Evolutionary conservation across 1,140 invertebrate species (phyloP), one percentile per base, ranked within the genome.

Genomic region (Helicoverpa armigera): DNA sequence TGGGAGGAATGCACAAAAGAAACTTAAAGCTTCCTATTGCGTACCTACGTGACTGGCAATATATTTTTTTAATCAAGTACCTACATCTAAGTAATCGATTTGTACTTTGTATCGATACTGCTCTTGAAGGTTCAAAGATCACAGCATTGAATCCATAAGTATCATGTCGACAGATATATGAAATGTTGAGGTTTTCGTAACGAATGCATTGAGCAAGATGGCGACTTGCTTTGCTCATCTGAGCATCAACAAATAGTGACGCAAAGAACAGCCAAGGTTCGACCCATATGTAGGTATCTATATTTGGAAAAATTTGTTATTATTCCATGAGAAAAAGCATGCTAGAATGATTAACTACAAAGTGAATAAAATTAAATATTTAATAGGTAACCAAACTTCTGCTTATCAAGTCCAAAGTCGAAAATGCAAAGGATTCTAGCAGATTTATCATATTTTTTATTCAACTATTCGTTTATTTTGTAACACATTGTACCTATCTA

Each of bases 181-280:
- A 69, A 70, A 79, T 9, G 18, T 70, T 35, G 10, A 70, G 10
- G 29, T 77, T 77, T 65, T 67, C 75, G 75, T 77, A 77, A 77
- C 60, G 10, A 4, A 70, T 50, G 76, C 63, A 31, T 79, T 79
- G 50, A 51, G 76, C 13, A 79, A 79, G 63, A 58, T 70, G 11
- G 48, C 14, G 35, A 14, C 69, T n/a, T 54, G 23, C 58, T 29
- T 53, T 65, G 61, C 75, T 77, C 75, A 70, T 14, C 31, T 60
- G 63, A 79, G 65, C 76, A 56, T 79, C 76, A 79, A 70, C 76
- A 79, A 78, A 79, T 16, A 70, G 35, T 79, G 76, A 69, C 35
- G 76, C 65, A 79, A 70, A 79, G 56, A 31, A 0, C 63, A 60
- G 29, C 43, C 75, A 77, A 77, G 75, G 75, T 77, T 43, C 35